Evolutionary conservation across 2,797 vertebrate genomes (phyloP).

Genomic region (Bryconaethiops microstoma): DNA sequence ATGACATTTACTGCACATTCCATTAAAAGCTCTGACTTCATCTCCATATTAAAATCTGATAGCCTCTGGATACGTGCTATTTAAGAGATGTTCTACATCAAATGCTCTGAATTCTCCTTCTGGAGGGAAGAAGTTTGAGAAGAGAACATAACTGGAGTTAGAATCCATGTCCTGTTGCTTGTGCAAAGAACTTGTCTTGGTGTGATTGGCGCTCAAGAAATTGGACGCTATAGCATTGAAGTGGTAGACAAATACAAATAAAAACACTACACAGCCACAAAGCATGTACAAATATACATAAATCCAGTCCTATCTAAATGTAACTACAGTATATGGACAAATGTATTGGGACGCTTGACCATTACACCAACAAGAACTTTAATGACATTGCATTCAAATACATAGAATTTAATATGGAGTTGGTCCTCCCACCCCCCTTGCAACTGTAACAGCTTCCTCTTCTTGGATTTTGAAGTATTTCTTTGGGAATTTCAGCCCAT

Average conservation of each 20-base stretch:
- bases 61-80: slow-evolving; percentile 9
- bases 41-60: slow-evolving; percentile 12
- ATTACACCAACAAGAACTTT: too few relatives aligned
- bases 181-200: not conserved
- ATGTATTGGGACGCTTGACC: too few relatives aligned
- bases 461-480: too few relatives aligned
- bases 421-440: too few relatives aligned
- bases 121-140: not conserved
- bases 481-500: too few relatives aligned
- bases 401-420: too few relatives aligned
- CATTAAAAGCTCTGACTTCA: slow-evolving; percentile 1
- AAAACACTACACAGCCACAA: not conserved
- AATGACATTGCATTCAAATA: too few relatives aligned
- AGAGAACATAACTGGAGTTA: not conserved
- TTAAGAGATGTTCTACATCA: slow-evolving; percentile 5
- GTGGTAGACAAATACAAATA: not conserved
- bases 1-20: not conserved
- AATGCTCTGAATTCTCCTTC: slow-evolving; percentile 4
- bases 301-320: too few relatives aligned
- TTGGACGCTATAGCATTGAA: not conserved
- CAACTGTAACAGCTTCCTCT: too few relatives aligned
- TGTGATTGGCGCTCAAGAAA: not conserved
- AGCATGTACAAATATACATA: too few relatives aligned
- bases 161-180: not conserved
- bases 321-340: too few relatives aligned